phyloP scores from a whole-genome alignment of 1,140 invertebrate species.

The Drosophila auraria region DNA sequence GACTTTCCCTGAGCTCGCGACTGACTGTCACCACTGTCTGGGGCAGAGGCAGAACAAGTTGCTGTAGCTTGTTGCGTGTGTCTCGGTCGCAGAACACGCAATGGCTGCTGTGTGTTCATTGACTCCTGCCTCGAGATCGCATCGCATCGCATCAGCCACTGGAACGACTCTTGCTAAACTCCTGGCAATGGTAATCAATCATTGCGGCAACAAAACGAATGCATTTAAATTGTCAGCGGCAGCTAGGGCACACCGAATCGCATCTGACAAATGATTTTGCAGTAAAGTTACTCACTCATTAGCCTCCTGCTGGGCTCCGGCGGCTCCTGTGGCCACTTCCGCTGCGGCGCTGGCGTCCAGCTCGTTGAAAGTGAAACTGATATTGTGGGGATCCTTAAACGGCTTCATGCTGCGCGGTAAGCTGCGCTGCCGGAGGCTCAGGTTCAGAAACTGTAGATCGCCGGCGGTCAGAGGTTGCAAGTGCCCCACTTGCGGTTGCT shows the following conservation, averaged over 20 bases:
- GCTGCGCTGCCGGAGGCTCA: conserved; percentile 81
- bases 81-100: conserved; percentile 68
- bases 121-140: conserved; percentile 58
- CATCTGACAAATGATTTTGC: conserved; percentile 70
- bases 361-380: conserved; percentile 84
- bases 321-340: conserved; percentile 39
- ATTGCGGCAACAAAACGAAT: conserved; percentile 69
- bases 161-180: conserved; percentile 57
- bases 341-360: conserved; percentile 44
- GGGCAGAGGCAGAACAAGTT: conserved; percentile 65
- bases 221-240: conserved; percentile 80
- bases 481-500: conserved; percentile 3
- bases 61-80: conserved; percentile 44
- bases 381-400: conserved; percentile 83
- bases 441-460: conserved; percentile 81
- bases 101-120: conserved; percentile 73
- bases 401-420: conserved; percentile 81
- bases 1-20: conserved; percentile 2
- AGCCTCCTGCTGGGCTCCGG: conserved; percentile 66
- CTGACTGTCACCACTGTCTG: conserved; percentile 41
- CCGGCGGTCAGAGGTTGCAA: conserved; percentile 73
- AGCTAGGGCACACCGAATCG: conserved; percentile 46
- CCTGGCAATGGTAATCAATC: conserved; percentile 68
- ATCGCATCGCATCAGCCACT: conserved; percentile 36
- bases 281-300: conserved; percentile 78